Evolutionary conservation across 2,113 vertebrate genomes (phyloP).

Genomic region (Camelus bactrianus): DNA sequence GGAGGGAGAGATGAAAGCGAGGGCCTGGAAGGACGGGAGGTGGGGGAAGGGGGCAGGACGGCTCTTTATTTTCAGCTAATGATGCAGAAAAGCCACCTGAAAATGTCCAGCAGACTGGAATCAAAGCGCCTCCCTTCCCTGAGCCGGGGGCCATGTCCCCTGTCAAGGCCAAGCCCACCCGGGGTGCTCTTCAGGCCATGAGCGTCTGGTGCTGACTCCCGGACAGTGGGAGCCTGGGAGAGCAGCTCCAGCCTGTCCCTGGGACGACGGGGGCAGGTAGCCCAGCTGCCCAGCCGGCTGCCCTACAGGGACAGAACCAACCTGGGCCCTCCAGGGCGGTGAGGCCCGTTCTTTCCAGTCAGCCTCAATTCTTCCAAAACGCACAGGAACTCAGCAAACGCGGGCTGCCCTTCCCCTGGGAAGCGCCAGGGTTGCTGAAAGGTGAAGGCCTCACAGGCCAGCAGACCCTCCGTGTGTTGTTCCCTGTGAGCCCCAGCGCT

Average conservation of each 20-base stretch:
- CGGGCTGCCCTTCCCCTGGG: neutral
- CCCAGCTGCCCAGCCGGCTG: neutral
- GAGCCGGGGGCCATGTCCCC: neutral
- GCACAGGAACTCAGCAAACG: neutral
- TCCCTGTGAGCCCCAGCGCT: neutral
- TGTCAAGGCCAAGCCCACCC: neutral
- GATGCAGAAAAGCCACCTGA: constrained; percentile 15
- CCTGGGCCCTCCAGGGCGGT: neutral
- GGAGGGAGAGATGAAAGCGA: constrained; percentile 3
- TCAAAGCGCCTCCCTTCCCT: neutral
- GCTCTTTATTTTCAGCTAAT: neutral
- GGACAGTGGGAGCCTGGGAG: neutral
- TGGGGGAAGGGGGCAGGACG: neutral
- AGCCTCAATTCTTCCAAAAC: neutral
- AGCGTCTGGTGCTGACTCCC: neutral
- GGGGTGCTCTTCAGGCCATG: neutral
- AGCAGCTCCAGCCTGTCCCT: neutral
- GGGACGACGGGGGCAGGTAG: neutral
- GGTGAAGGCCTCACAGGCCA: neutral
- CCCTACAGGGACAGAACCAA: neutral
- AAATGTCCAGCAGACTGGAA: neutral
- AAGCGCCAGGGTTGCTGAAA: neutral
- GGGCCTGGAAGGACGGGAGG: neutral
- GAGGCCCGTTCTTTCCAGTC: neutral
- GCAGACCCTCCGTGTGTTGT: neutral